A percentile compares a stretch with the other conserved stretches of the same genome.
Conservation (phyloP, 2,888 invertebrate species). For the Beris morrisii region DNA sequence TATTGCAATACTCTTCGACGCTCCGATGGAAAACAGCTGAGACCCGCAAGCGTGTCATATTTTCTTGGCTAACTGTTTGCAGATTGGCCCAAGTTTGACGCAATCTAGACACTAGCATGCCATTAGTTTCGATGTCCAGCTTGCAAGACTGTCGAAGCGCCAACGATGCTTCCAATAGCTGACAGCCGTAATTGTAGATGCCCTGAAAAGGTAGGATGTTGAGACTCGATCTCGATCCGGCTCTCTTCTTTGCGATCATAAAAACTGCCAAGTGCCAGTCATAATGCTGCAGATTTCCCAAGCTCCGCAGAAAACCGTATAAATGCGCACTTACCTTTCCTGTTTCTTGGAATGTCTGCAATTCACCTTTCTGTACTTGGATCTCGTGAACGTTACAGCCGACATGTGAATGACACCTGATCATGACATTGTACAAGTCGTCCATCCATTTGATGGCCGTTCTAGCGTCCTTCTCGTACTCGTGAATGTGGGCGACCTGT, state of each 20-base stretch:
- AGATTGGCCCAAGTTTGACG: conserved; percentile 70
- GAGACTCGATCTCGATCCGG: not conserved
- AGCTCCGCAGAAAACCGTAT: not conserved
- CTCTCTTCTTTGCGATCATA: no score
- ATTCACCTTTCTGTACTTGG: conserved; percentile 72
- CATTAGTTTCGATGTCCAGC: conserved; percentile 62
- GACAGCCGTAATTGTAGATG: conserved; percentile 79
- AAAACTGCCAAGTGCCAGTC: no score
- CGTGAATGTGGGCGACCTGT: conserved; percentile 73
- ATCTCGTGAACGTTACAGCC: conserved; percentile 75
- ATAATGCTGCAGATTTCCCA: not conserved
- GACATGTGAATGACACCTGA: conserved; percentile 69
- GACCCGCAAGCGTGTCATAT: conserved; percentile 73
- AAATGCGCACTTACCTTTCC: conserved; percentile 64
- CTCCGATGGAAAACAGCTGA: conserved; percentile 76
- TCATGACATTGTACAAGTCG: conserved; percentile 72
- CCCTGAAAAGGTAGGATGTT: conserved; percentile 58
- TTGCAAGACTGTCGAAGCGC: conserved; percentile 73
- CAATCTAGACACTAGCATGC: conserved; percentile 61
- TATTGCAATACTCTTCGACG: conserved; percentile 65
- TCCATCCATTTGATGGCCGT: conserved; percentile 78
- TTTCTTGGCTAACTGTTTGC: conserved; percentile 71
- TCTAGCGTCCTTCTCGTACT: conserved; percentile 74
- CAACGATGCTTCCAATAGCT: conserved; percentile 73
- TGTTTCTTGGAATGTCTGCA: conserved; percentile 75